Evolutionary conservation across 2,888 invertebrate genomes (phyloP).

Genomic region (Arctia plantaginis): DNA sequence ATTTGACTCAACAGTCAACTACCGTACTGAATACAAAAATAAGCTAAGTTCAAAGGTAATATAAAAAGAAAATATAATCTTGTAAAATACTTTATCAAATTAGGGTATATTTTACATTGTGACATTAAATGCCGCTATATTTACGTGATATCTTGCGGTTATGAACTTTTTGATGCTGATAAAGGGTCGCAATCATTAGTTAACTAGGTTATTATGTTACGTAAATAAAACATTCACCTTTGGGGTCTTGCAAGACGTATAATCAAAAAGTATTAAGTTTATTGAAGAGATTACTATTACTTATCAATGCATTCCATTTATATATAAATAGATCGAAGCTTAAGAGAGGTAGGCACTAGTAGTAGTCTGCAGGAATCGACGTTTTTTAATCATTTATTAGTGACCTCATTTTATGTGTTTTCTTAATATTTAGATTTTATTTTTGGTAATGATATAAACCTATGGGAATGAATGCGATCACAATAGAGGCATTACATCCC

Average conservation of each 20-base stretch:
- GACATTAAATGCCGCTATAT: conserved; percentile 1
- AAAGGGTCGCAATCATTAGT: conserved; percentile 37
- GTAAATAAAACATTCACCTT: conserved; percentile 24
- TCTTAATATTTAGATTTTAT: too few relatives aligned
- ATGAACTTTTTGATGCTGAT: conserved; percentile 34
- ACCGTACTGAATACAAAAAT: background rate
- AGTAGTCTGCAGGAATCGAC: too few relatives aligned
- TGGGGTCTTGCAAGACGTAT: background rate
- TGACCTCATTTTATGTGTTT: too few relatives aligned
- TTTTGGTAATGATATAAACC: too few relatives aligned
- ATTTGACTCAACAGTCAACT: background rate
- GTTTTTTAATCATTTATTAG: too few relatives aligned
- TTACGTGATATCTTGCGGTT: conserved; percentile 23
- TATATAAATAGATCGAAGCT: too few relatives aligned
- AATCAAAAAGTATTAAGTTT: background rate
- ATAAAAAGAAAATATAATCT: background rate
- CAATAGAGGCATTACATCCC: too few relatives aligned
- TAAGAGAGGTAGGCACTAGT: too few relatives aligned
- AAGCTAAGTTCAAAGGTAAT: background rate
- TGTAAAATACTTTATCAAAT: background rate
- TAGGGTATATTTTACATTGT: background rate
- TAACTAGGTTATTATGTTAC: conserved; percentile 33
- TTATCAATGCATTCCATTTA: too few relatives aligned
- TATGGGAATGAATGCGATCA: too few relatives aligned
- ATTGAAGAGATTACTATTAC: too few relatives aligned